Percentiles rank a stretch among this genome's conserved stretches.
Conservation (phyloP, 53 echinoderm and acorn worm genomes). For the Paracentrotus lividus region DNA sequence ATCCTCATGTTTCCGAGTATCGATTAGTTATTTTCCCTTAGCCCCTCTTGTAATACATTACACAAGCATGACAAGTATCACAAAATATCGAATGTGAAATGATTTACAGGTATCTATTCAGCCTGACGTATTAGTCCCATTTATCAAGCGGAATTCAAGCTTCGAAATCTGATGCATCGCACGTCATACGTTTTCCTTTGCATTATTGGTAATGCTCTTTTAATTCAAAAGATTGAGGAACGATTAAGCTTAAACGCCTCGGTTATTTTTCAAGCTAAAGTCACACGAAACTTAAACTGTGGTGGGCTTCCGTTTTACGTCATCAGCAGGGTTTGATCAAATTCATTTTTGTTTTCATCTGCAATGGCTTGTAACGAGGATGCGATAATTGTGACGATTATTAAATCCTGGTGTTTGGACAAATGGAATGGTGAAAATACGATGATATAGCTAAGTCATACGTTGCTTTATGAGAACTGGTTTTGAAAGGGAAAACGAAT, state of each 20-base stretch:
- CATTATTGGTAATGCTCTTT: background rate
- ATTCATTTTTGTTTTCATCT: background rate
- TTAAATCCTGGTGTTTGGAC: background rate
- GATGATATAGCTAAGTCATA: background rate
- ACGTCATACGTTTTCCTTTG: background rate
- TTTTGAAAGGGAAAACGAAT: too few species aligned
- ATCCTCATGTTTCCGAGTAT: background rate
- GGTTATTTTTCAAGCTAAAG: background rate
- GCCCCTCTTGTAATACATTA: background rate
- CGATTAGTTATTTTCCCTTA: background rate
- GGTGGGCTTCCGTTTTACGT: background rate
- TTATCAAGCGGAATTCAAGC: background rate
- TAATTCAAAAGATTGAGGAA: background rate
- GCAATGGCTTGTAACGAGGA: background rate
- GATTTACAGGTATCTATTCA: background rate
- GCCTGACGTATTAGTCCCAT: background rate
- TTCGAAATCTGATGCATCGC: background rate
- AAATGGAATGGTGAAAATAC: background rate
- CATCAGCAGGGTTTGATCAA: background rate
- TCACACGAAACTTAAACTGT: background rate
- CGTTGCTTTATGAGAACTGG: background rate
- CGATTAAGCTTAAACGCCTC: slow-evolving; percentile 6
- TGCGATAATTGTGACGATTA: too few species aligned
- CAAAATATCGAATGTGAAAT: background rate
- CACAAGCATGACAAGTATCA: background rate